Evolutionary conservation across 2,797 vertebrate genomes (phyloP), one percentile per base, ranked within the genome.

Genomic region (Sebastes matsubarae): DNA sequence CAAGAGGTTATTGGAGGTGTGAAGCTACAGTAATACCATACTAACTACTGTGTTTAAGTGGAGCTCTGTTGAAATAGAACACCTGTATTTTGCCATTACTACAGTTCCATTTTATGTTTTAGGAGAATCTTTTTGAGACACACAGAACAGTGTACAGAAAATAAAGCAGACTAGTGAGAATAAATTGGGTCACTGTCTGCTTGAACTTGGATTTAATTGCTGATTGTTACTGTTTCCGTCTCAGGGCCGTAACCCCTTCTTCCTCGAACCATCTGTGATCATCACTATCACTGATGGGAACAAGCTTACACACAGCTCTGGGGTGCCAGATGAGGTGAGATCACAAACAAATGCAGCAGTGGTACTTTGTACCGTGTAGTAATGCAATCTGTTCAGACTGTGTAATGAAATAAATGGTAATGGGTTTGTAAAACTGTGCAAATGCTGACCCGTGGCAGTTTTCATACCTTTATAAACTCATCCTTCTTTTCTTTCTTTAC

Each of bases 201-300:
- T 46, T 77, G 52, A 55, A 64, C 63, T 66, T 83, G 82, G 59
- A 68, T 90, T 78, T 83, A 79, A 90, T 57, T 63, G 67, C 69
- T 73, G 46, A 71, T 59, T 81, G 60, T 79, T 60, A 14, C 75
- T 12, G 22, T 94, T 89, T 90, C 74, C 88, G 84, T 63, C 58
- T 90, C 90, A 98, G 98, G 99, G 99, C 89, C 97, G 99, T 84
- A 99, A 99, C 95, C 99, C 98, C 0, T 99, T 99, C 93, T 99
- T 99, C 95, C 95, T 99, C 72, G 98, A 99, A 89, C 98, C 99
- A 24, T 98, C 99, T 87, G 97, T 99, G 95, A 97, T 99, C 96
- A 99, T 99, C 92, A 99, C 97, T 30, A 99, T 99, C 94, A 99
- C 99, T 68, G 99, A 99, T n/a, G 99, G 99, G 87, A 99, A 98